Evolutionary conservation across 2,797 vertebrate genomes (phyloP).

Genomic region (Leuciscus waleckii): DNA sequence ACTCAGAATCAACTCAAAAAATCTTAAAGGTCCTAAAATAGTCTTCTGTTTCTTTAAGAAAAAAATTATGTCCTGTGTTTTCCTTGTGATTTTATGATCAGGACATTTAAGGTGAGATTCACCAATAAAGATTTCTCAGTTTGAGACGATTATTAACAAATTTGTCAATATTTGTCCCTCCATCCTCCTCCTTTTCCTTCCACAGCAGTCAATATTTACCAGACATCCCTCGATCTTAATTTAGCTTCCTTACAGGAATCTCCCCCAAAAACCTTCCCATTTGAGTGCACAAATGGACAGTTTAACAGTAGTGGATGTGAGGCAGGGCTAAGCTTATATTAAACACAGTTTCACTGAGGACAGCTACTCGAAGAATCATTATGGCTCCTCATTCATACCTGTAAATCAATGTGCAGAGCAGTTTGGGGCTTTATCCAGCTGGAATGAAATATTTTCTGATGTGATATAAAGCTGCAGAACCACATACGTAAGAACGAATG

Average conservation of each 20-base stretch:
- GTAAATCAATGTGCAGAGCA: neutral
- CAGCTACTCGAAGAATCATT: constrained; percentile 17
- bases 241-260: constrained; percentile 39
- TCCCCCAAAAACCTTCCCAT: constrained; percentile 2
- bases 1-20: constrained; percentile 1
- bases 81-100: neutral
- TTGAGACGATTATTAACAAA: constrained; percentile 3
- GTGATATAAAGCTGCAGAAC: neutral
- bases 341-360: constrained; percentile 28
- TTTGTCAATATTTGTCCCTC: constrained; percentile 48
- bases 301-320: constrained; percentile 16
- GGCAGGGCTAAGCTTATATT: constrained; percentile 12
- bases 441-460: neutral
- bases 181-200: constrained; percentile 43
- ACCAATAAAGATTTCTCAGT: constrained; percentile 2
- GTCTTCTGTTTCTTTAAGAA: neutral
- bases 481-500: neutral
- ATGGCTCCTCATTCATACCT: neutral
- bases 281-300: neutral
- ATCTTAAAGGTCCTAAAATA: neutral
- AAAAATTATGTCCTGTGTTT: neutral
- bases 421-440: neutral
- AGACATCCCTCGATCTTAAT: constrained; percentile 50
- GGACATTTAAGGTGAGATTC: neutral
- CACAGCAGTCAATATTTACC: constrained; percentile 53